Evolutionary conservation across 2,113 vertebrate species (phyloP).

Genomic region (Lagenorhynchus albirostris): DNA sequence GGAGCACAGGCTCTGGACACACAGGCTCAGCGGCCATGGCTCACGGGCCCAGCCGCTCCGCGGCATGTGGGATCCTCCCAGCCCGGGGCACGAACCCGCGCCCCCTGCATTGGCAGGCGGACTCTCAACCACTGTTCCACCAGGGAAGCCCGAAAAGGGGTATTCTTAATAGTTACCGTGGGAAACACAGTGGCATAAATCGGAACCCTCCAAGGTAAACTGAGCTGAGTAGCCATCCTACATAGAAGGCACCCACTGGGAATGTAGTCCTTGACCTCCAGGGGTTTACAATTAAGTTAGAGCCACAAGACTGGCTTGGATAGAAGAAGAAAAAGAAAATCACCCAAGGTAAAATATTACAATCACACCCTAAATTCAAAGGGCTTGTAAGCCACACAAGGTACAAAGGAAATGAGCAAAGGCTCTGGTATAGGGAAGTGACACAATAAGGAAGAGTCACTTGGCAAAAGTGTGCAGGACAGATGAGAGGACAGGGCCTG

Average conservation of each 20-base stretch:
- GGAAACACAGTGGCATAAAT: background rate
- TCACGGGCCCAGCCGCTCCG: too few relatives aligned
- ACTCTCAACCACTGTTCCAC: too few relatives aligned
- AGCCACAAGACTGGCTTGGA: background rate
- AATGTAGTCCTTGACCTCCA: background rate
- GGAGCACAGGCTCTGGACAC: too few relatives aligned
- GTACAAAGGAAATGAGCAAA: background rate
- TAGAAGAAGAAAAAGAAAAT: background rate
- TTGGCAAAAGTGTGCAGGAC: background rate
- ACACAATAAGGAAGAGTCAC: background rate
- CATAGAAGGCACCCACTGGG: background rate
- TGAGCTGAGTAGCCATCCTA: background rate
- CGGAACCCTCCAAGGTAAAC: background rate
- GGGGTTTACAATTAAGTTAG: background rate
- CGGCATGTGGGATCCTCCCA: too few relatives aligned
- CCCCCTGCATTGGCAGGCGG: too few relatives aligned
- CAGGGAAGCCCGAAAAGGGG: background rate
- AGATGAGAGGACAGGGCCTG: background rate
- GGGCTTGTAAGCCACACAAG: background rate
- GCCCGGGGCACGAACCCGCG: too few relatives aligned
- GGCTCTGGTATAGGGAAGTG: background rate
- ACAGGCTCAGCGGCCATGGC: too few relatives aligned
- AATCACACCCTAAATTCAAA: slow-evolving; percentile 2
- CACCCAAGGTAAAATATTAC: background rate
- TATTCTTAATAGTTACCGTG: background rate